Percentiles rank a stretch among this genome's conserved stretches.
phyloP scores from a whole-genome alignment of 2,113 vertebrate genomes.

The Eublepharis macularius region DNA sequence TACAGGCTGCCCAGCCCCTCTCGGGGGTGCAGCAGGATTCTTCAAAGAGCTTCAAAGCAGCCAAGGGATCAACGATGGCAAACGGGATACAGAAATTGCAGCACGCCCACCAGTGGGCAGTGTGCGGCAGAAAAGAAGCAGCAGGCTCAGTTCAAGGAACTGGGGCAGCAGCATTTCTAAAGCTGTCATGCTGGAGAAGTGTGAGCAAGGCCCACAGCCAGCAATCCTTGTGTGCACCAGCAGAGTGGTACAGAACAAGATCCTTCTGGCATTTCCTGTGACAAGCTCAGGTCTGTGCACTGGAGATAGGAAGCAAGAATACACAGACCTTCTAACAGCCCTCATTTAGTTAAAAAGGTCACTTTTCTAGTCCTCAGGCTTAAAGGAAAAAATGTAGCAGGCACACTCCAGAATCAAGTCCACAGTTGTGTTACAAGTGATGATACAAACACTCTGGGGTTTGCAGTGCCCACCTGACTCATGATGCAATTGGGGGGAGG shows the following conservation, averaged over 20 bases:
- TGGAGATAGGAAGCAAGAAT: not conserved
- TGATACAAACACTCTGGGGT: too few relatives aligned
- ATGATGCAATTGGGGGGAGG: too few relatives aligned
- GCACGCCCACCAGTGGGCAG: not conserved
- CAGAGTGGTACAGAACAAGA: not conserved
- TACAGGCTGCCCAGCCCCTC: not conserved
- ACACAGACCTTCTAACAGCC: not conserved
- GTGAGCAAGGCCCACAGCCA: not conserved
- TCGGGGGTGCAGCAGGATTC: not conserved
- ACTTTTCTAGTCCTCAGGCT: not conserved
- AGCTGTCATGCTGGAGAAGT: not conserved
- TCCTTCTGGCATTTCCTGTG: not conserved
- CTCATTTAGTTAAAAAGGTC: too few relatives aligned
- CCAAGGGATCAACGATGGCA: constrained; percentile 4
- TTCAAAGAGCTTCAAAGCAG: constrained; percentile 41
- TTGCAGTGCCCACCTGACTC: too few relatives aligned
- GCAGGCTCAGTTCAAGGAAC: not conserved
- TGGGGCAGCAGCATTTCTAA: not conserved
- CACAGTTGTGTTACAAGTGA: too few relatives aligned
- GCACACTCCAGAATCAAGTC: too few relatives aligned
- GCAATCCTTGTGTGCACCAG: not conserved
- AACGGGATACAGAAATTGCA: not conserved
- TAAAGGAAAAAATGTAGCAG: too few relatives aligned
- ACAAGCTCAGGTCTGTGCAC: not conserved
- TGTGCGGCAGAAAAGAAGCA: accelerated